Conservation (phyloP, 2,113 vertebrate species). For the Mormyrus iriodes region DNA sequence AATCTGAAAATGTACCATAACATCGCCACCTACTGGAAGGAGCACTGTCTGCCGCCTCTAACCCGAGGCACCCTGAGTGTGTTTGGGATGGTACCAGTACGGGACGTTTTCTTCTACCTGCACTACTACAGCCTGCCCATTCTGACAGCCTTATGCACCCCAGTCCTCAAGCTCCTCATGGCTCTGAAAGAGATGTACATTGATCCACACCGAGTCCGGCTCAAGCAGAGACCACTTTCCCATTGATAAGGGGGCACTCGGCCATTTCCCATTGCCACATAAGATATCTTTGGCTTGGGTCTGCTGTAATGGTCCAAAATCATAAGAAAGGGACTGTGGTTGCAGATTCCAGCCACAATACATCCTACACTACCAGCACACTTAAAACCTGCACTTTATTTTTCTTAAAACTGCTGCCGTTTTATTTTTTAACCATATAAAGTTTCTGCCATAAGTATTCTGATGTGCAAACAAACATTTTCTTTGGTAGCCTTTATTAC, state of each 20-base stretch:
- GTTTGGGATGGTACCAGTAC: conserved; percentile 28
- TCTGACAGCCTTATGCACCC: conserved; percentile 33
- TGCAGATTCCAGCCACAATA: neutral
- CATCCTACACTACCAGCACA: neutral
- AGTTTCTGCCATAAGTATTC: neutral
- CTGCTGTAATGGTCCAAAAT: neutral
- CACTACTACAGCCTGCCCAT: conserved; percentile 34
- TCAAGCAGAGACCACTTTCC: neutral
- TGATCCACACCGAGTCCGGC: neutral
- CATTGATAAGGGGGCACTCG: neutral
- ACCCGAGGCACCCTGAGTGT: conserved; percentile 25
- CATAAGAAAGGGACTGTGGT: neutral
- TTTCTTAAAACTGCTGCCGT: neutral
- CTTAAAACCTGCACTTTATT: conserved; percentile 1
- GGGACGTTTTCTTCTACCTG: conserved; percentile 31
- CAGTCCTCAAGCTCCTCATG: conserved; percentile 27
- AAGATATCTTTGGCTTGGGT: neutral
- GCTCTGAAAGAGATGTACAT: conserved; percentile 30
- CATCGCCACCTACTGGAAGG: conserved; percentile 30
- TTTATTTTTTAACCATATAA: neutral
- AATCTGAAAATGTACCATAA: conserved; percentile 29
- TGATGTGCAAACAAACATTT: neutral
- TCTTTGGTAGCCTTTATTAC: neutral
- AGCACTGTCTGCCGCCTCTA: conserved; percentile 28
- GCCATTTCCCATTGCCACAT: neutral